Conservation (phyloP, 2,888 invertebrate species). For the Stenurella melanura region DNA sequence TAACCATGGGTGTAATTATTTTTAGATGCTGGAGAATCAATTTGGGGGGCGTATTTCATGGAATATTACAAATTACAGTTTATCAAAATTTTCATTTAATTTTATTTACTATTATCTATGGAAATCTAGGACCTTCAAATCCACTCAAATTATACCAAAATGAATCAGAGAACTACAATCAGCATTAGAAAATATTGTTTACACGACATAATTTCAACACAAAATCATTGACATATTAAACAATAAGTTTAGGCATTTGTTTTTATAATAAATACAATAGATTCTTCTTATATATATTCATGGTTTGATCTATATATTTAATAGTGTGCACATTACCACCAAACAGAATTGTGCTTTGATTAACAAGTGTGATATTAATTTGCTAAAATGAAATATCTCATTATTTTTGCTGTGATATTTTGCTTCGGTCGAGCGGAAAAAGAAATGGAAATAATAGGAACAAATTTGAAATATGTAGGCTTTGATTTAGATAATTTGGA, state of each 20-base stretch:
- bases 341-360: neutral
- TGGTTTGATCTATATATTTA: too few species aligned
- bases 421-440: neutral
- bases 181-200: too few species aligned
- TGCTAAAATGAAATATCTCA: neutral
- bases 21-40: too few species aligned
- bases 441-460: neutral
- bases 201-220: neutral
- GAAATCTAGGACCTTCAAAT: neutral
- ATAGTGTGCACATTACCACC: neutral
- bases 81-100: neutral
- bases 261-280: neutral
- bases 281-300: neutral
- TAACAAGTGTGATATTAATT: neutral
- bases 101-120: neutral
- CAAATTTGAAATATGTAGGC: neutral
- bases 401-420: neutral
- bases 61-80: too few species aligned
- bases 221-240: neutral
- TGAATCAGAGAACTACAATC: too few species aligned
- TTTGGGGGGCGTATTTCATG: too few species aligned
- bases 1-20: too few species aligned
- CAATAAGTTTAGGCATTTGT: neutral
- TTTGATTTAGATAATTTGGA: neutral
- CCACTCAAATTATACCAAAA: neutral